Conservation (phyloP, 2,797 vertebrate species). For the Urophycis tenuis region DNA sequence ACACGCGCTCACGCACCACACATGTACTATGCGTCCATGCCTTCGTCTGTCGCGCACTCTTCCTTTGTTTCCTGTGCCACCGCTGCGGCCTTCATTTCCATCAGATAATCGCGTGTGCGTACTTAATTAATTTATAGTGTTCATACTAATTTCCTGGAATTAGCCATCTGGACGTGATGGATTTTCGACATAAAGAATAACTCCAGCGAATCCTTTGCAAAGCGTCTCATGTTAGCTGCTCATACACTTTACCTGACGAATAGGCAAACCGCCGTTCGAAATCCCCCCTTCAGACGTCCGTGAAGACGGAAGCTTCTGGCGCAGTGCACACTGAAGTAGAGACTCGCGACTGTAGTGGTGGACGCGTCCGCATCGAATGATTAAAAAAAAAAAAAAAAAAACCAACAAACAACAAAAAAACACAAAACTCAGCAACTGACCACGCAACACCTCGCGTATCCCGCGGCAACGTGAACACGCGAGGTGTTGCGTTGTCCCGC, state of each 20-base stretch:
- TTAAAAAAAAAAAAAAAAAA: no score
- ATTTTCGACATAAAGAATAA: background rate
- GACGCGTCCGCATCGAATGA: no score
- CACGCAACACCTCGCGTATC: background rate
- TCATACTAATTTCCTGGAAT: background rate
- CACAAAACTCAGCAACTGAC: background rate
- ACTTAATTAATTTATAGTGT: background rate
- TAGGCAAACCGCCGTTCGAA: background rate
- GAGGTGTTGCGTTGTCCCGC: background rate
- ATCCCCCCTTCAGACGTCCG: background rate
- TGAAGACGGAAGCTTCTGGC: background rate
- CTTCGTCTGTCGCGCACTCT: slow-evolving; percentile 4
- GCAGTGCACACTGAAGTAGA: background rate
- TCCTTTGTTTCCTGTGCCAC: background rate
- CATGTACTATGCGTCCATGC: slow-evolving; percentile 21
- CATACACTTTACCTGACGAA: background rate
- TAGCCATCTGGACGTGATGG: background rate
- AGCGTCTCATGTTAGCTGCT: no score
- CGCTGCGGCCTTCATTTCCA: background rate
- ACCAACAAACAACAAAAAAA: no score
- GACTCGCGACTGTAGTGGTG: no score
- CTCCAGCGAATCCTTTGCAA: no score
- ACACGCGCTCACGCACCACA: slow-evolving; percentile 8
- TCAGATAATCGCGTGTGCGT: no score
- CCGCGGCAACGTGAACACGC: background rate